phyloP scores from a whole-genome alignment of 1,140 invertebrate species.

The Streblospio benedicti region DNA sequence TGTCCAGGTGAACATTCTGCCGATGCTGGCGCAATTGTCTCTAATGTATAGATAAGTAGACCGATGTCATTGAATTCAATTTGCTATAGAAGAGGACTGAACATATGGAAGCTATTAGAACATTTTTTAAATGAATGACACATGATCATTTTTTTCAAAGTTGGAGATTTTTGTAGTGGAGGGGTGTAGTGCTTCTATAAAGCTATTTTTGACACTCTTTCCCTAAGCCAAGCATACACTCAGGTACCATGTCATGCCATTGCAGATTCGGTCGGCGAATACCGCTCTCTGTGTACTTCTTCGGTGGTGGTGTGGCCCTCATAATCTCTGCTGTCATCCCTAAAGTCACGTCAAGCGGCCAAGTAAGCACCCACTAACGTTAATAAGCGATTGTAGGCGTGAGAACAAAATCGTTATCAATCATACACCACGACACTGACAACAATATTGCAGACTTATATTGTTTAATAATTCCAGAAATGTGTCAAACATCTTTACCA shows the following conservation, averaged over 20 bases:
- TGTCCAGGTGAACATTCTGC: slow-evolving; percentile 49
- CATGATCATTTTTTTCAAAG: background rate
- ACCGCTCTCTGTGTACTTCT: slow-evolving; percentile 3
- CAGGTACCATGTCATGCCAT: background rate
- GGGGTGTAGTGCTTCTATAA: background rate
- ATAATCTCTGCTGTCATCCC: background rate
- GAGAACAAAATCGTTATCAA: slow-evolving; percentile 14
- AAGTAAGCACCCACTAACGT: background rate
- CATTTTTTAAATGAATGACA: background rate
- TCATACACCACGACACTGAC: slow-evolving; percentile 15
- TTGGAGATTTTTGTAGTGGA: background rate
- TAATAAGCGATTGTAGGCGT: background rate
- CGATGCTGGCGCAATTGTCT: background rate
- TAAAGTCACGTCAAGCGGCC: background rate
- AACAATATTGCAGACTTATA: background rate
- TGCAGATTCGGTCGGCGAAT: slow-evolving; percentile 6
- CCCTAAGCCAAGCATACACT: background rate
- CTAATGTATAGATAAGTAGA: background rate
- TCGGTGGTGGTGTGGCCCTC: background rate
- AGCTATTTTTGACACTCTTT: background rate
- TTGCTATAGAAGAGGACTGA: background rate
- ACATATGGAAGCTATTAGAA: background rate
- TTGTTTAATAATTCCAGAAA: background rate
- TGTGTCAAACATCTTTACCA: background rate
- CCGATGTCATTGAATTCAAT: background rate